Conservation (phyloP, 2,113 vertebrate species). For the Rhinolophus ferrumequinum region DNA sequence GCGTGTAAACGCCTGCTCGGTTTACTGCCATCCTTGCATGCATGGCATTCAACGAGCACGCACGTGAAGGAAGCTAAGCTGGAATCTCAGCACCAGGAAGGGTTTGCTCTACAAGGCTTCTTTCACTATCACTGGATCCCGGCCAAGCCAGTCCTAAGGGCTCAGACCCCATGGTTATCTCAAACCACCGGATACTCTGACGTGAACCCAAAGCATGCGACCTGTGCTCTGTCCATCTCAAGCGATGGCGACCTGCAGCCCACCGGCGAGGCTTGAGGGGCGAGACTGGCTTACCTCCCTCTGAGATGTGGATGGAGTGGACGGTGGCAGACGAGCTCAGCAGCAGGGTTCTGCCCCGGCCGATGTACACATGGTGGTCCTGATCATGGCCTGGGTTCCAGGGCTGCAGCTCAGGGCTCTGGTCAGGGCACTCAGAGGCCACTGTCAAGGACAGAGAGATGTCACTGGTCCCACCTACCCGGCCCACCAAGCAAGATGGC, state of each 20-base stretch:
- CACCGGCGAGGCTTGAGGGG: not conserved
- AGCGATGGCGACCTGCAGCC: not conserved
- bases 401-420: conserved; percentile 88
- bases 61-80: too few species aligned
- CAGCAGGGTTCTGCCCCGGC: conserved; percentile 87
- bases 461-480: not conserved
- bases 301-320: conserved; percentile 92
- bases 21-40: rapidly evolving
- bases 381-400: conserved; percentile 93
- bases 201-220: not conserved
- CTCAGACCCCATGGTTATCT: not conserved
- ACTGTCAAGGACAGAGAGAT: conserved; percentile 43
- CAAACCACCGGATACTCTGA: not conserved
- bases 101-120: not conserved
- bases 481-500: not conserved
- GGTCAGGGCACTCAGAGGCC: conserved; percentile 88
- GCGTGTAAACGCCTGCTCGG: not conserved
- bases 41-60: not conserved
- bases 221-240: not conserved
- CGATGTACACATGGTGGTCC: conserved; percentile 87
- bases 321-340: conserved; percentile 93
- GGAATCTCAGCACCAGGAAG: not conserved
- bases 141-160: not conserved
- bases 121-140: not conserved
- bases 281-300: conserved; percentile 87